Evolutionary conservation across 2,888 invertebrate species (phyloP).

Genomic region (Hartigia nigra): DNA sequence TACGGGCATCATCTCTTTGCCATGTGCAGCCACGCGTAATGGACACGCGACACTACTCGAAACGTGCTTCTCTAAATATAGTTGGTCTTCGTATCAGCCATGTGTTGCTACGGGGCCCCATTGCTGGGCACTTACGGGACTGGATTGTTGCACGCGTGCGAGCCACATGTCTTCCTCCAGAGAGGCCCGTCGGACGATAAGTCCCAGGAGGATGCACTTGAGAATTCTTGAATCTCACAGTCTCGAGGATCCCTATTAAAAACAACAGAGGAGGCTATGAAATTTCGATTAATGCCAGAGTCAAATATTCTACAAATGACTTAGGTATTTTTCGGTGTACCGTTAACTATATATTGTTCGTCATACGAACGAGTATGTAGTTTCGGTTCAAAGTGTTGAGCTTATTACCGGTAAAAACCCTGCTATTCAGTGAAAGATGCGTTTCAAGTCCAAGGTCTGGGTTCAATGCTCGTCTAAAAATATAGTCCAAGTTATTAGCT

Average conservation of each 20-base stretch:
- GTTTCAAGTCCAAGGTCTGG: neutral
- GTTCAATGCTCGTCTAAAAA: neutral
- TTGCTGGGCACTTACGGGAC: neutral
- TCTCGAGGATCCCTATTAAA: neutral
- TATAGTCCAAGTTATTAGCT: neutral
- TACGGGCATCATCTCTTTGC: neutral
- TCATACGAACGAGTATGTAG: neutral
- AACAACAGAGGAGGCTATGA: neutral
- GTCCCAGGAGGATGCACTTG: neutral
- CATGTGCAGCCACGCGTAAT: neutral
- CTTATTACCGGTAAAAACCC: neutral
- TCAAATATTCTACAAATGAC: neutral
- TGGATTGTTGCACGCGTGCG: neutral
- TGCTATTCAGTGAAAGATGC: neutral
- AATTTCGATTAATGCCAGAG: neutral
- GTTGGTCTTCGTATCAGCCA: neutral
- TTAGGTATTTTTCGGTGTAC: neutral
- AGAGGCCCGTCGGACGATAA: neutral
- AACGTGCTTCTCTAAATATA: neutral
- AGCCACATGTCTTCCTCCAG: neutral
- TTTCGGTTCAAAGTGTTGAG: neutral
- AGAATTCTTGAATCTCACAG: neutral
- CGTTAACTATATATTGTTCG: neutral
- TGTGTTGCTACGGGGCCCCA: neutral
- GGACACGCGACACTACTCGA: slow-evolving; percentile 7